These are phyloP conservation scores for Melitaea athalia DNA, from an alignment of 2,888 invertebrate genomes.

Conservation along the genomic window DNA sequence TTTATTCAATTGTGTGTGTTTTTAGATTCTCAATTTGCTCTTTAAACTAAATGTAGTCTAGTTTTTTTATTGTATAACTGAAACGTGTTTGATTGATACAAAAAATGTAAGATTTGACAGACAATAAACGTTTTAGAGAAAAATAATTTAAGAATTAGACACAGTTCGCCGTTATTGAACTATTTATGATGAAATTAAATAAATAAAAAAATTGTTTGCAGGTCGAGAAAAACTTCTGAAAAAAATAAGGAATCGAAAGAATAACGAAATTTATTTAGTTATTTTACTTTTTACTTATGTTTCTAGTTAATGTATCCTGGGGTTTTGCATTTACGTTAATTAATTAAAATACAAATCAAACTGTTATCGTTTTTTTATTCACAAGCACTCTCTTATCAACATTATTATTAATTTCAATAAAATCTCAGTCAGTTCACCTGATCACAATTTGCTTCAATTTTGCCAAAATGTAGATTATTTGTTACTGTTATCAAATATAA, in stretches of 20 bases:
- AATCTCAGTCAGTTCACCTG: constrained; percentile 7
- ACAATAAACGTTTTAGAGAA: no score
- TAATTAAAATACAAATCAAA: constrained; percentile 25
- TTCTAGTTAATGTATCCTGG: constrained; percentile 28
- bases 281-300: constrained; percentile 39
- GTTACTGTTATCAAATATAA: not conserved
- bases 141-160: constrained; percentile 41
- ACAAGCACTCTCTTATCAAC: constrained; percentile 5
- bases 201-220: no score
- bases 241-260: constrained; percentile 55
- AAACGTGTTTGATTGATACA: no score
- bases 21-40: no score
- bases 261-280: constrained; percentile 46
- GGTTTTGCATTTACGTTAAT: constrained; percentile 39
- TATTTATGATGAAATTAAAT: no score
- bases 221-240: constrained; percentile 59
- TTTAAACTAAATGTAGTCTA: no score
- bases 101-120: no score
- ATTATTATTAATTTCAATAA: constrained; percentile 5
- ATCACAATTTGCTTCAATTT: constrained; percentile 11
- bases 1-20: no score
- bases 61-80: no score
- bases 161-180: no score
- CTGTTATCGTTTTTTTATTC: constrained; percentile 22
- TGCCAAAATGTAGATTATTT: not conserved